These are phyloP conservation scores for Nyctibius grandis DNA, from an alignment of 2,797 vertebrate genomes.

Conservation along the genomic window DNA sequence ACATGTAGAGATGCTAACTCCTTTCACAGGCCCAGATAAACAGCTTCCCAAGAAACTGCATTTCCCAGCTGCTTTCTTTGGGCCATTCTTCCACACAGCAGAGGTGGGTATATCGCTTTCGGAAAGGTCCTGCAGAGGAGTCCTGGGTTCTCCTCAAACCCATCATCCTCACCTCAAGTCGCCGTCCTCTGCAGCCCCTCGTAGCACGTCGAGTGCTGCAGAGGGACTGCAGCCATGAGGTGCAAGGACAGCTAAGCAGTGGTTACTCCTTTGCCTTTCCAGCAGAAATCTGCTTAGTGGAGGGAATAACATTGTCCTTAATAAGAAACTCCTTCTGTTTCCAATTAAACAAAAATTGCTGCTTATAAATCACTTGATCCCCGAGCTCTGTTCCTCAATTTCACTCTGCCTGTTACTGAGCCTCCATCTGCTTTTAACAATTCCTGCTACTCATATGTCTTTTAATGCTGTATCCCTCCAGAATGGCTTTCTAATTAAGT, in stretches of 20 bases:
- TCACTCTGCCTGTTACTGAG: constrained; percentile 25
- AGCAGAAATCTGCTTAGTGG: constrained; percentile 18
- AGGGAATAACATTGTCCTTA: constrained; percentile 12
- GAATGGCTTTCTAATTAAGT: constrained; percentile 59
- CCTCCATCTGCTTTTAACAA: constrained; percentile 49
- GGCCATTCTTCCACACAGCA: background rate
- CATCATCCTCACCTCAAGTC: background rate
- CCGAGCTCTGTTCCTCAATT: constrained; percentile 48
- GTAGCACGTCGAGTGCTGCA: background rate
- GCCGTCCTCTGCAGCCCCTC: accelerated
- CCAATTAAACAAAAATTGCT: constrained; percentile 53
- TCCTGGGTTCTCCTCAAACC: background rate
- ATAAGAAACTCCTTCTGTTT: constrained; percentile 46
- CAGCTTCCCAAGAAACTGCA: background rate
- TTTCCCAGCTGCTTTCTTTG: background rate
- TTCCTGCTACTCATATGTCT: constrained; percentile 1
- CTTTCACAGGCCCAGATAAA: background rate
- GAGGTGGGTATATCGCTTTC: background rate
- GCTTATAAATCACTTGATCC: constrained; percentile 57
- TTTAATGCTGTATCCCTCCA: constrained; percentile 33
- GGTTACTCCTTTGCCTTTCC: background rate
- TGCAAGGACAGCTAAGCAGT: background rate
- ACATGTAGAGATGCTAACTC: background rate
- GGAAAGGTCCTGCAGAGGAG: background rate
- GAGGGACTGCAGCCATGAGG: background rate